Base-by-base conservation (phyloP, 2,797 vertebrate species). In the Antennarius maculatus region DNA sequence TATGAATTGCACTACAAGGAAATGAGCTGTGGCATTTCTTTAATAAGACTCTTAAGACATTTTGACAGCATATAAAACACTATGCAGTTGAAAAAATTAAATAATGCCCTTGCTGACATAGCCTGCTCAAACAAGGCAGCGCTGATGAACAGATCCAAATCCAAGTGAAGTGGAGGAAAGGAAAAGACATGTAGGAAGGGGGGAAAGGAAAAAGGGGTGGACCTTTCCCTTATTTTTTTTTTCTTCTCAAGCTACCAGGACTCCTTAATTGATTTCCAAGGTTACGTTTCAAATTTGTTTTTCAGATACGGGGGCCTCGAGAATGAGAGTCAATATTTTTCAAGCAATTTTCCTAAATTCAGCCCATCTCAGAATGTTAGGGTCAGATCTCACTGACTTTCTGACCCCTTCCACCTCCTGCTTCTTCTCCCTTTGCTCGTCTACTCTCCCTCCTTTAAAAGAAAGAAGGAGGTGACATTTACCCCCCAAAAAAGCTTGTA, bases 201-300 rank as follows among this genome's bases (percentile, higher is more conserved):
- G 46, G 37, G 42, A 11, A 54, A 29, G 42, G 57, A 57, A 60
- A 70, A 68, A 62, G 53, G 81, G 82, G 65, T 71, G 82, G 84
- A 79, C 80, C 75, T 83, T 86, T 71, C 66, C 76, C 53, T 66
- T 55, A 48, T 1, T 34, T 34, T 76, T n/a, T 80, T 84, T 88
- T 78, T 15, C 69, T 80, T 15, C 69, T 80, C 51, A 54, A 69
- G 80, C 86, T 87, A 14, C 85, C 74, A 82, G 84, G 83, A 93
- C 92, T 81, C 82, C 90, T 88, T 92, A 89, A 92, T 92, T 91
- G 92, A 92, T 91, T 94, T 93, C 87, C 92, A 94, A 93, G 91
- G 91, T 93, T 92, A 92, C 52, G 66, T 86, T 89, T 88, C 67
- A 91, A 90, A 92, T 90, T 89, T 86, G 86, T 93, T 93, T 93